phyloP scores from a whole-genome alignment of 2,888 invertebrate genomes.

The Stenodema calcarata region DNA sequence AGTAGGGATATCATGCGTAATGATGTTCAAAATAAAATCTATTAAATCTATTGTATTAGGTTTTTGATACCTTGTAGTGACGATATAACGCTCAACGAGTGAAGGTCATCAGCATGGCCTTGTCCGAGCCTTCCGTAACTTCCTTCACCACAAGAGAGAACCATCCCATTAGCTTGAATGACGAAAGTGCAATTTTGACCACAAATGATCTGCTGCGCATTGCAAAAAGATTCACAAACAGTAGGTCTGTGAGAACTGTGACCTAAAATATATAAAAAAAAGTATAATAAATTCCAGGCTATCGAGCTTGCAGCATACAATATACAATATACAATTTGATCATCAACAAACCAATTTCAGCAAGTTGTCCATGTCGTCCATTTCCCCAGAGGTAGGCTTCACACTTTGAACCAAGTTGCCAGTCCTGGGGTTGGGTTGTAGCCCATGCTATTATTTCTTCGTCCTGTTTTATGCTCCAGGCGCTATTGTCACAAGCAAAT shows the following conservation, averaged over 20 bases:
- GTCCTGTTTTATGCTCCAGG: constrained; percentile 68
- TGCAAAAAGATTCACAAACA: constrained; percentile 64
- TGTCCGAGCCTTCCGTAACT: constrained; percentile 71
- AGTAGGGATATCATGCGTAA: background rate
- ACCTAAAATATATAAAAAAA: no score
- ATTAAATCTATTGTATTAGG: no score
- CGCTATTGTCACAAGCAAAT: constrained; percentile 62
- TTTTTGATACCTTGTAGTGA: constrained; percentile 64
- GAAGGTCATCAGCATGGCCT: constrained; percentile 70
- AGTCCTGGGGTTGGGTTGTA: constrained; percentile 68
- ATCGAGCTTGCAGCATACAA: no score
- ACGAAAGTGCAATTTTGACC: constrained; percentile 73
- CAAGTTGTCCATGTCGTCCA: constrained; percentile 70
- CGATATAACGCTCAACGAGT: constrained; percentile 67
- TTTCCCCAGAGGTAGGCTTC: constrained; percentile 70
- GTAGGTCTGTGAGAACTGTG: constrained; percentile 61
- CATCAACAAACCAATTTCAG: constrained; percentile 63
- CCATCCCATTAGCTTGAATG: constrained; percentile 68
- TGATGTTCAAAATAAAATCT: no score
- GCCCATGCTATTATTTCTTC: constrained; percentile 70
- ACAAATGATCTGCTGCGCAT: constrained; percentile 68
- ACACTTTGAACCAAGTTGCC: constrained; percentile 71
- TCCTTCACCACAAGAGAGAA: constrained; percentile 71
- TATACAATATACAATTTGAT: background rate
- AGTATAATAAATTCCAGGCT: no score